Conservation (phyloP, 2,113 vertebrate genomes). For the Cryptomyrus ogoouensis region DNA sequence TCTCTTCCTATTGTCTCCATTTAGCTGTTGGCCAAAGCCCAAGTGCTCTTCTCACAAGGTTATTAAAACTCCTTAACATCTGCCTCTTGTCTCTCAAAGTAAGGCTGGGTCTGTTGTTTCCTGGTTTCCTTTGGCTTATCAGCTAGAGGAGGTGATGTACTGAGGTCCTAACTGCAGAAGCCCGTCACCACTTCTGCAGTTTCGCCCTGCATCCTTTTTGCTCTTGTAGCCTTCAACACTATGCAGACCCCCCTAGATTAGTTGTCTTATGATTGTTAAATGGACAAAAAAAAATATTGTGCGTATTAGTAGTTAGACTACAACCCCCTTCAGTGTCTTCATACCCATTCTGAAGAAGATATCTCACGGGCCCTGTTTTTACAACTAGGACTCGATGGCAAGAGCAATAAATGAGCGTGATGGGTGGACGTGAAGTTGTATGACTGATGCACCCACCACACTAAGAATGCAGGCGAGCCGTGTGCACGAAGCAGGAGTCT, state of each 20-base stretch:
- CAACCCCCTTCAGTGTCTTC: neutral
- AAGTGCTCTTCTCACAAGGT: neutral
- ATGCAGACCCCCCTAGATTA: neutral
- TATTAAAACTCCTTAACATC: neutral
- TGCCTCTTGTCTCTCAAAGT: neutral
- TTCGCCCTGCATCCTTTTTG: neutral
- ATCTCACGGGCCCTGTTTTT: neutral
- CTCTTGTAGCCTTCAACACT: neutral
- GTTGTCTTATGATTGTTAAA: neutral
- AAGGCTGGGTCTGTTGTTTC: neutral
- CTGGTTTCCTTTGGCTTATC: neutral
- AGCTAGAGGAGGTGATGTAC: neutral
- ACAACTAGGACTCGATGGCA: neutral
- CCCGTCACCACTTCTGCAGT: neutral
- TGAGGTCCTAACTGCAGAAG: too few relatives aligned
- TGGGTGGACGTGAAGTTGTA: constrained; percentile 37
- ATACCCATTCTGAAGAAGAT: neutral
- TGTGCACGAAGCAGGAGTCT: neutral
- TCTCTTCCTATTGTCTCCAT: neutral
- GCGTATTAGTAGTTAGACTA: neutral
- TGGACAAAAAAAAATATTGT: neutral
- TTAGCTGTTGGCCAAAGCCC: neutral
- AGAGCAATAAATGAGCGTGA: neutral
- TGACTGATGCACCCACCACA: constrained; percentile 42
- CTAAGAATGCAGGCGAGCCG: neutral